phyloP scores from a whole-genome alignment of 2,888 invertebrate species.

The Helobdella robusta region DNA sequence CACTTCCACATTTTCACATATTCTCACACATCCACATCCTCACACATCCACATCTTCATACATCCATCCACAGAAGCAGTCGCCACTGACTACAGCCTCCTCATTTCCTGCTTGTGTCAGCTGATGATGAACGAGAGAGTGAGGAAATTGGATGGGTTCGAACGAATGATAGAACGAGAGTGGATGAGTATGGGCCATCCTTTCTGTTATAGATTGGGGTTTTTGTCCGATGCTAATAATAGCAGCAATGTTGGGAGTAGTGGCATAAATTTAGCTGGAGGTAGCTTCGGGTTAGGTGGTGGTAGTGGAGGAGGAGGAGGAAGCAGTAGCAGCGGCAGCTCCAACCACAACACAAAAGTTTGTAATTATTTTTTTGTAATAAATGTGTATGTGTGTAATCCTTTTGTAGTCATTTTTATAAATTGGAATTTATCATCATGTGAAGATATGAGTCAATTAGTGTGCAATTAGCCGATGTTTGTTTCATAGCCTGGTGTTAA shows the following conservation, averaged over 20 bases:
- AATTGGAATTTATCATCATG: no score
- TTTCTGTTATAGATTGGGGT: conserved; percentile 57
- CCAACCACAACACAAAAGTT: no score
- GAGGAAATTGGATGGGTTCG: conserved; percentile 75
- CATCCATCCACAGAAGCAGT: conserved; percentile 60
- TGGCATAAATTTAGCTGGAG: neutral
- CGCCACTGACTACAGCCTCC: conserved; percentile 76
- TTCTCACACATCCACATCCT: no score
- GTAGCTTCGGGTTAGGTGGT: neutral
- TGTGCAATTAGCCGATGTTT: no score
- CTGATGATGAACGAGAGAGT: conserved; percentile 72
- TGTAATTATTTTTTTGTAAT: no score
- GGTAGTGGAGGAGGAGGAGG: neutral
- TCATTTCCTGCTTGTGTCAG: conserved; percentile 72
- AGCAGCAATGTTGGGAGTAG: conserved; percentile 29
- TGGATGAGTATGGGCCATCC: conserved; percentile 89
- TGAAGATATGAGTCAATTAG: no score
- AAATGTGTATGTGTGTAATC: no score
- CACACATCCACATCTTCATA: no score
- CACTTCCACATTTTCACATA: no score
- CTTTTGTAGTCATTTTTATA: no score
- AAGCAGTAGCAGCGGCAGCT: no score
- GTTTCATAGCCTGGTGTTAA: no score
- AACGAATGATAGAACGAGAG: conserved; percentile 81
- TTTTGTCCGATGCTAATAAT: conserved; percentile 38